Base-by-base conservation (phyloP, 2,797 vertebrate species). In the Natrix natrix region DNA sequence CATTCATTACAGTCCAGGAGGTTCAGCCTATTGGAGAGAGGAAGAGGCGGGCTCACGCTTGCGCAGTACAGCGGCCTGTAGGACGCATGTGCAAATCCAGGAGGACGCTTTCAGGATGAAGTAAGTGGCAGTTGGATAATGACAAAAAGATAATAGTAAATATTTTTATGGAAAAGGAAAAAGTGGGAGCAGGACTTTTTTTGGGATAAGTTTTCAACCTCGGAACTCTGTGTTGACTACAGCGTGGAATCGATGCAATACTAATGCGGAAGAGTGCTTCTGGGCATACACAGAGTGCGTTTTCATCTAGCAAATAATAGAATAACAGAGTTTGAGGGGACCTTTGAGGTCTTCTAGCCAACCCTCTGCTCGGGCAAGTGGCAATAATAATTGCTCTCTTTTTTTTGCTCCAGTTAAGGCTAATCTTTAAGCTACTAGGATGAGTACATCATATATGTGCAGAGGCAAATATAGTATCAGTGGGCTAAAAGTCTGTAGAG, bases 41-140 rank as follows among this genome's bases (percentile, higher is more conserved):
- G 28, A 8, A 87, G 24, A 66, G 52, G 60, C 7, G 32, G 22
- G 11, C 32, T 8, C 0, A 12, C 37, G 16, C 55, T 22, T 48
- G 83, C 78, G 16, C 83, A 11, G 60, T 26, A 5, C 10, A 54
- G 26, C 5, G 24, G 37, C 17, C 12, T 8, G 0, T 1, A 0
- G 2, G 2, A 5, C 26, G 60, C 89, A 56, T 87, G 92, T 91
- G n/a, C 92, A 52, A 28, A 1, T 20, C 8, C 7, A 60, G 14
- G 61, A 17, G n/a, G 86, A n/a, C 37, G 48, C 24, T 5, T 0
- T 1, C 83, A 48, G 22, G 2, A 94, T 94, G 93, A 92, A 94
- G 93, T 94, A 92, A 24, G 91, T 88, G 13, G 4, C 2, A 1
- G 7, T 43, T 8, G 10, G 90, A 32, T 6, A 11, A 7, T 8